A percentile compares a stretch with the other conserved stretches of the same genome.
Conservation (phyloP, 2,797 vertebrate species). For the Smutsia gigantea region DNA sequence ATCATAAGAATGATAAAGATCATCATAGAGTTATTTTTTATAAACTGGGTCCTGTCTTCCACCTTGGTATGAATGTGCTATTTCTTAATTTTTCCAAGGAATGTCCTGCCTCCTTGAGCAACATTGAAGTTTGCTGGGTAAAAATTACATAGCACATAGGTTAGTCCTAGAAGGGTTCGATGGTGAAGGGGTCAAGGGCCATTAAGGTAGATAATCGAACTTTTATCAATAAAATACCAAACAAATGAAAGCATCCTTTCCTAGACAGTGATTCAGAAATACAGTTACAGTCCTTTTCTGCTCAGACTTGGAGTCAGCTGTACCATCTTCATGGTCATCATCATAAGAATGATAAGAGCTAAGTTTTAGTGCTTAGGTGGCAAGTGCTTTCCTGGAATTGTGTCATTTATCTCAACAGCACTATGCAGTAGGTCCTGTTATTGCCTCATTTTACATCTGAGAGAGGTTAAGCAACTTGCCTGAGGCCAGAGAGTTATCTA, state of each 20-base stretch:
- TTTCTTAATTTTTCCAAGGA: conserved; percentile 27
- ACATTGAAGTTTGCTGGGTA: conserved; percentile 9
- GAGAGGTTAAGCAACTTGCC: conserved; percentile 38
- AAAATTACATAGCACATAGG: background rate
- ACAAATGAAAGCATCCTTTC: background rate
- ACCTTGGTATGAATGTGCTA: background rate
- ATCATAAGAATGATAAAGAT: too few species aligned
- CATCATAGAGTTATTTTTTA: background rate
- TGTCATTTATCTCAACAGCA: background rate
- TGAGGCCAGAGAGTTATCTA: background rate
- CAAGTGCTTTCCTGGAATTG: background rate
- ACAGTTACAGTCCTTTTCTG: background rate
- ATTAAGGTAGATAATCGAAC: background rate
- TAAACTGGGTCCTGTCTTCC: background rate
- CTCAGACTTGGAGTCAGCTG: background rate
- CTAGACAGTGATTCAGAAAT: conserved; percentile 30
- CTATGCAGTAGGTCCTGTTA: background rate
- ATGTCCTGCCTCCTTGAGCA: background rate
- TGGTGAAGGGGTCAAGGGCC: background rate
- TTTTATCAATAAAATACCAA: conserved; percentile 36
- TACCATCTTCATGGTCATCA: background rate
- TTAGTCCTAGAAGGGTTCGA: background rate
- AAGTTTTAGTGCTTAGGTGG: background rate
- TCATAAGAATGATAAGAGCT: background rate
- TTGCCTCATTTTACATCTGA: background rate